Evolutionary conservation across 2,888 invertebrate genomes (phyloP), one percentile per base, ranked within the genome.

Genomic region (Erpobdella octoculata): DNA sequence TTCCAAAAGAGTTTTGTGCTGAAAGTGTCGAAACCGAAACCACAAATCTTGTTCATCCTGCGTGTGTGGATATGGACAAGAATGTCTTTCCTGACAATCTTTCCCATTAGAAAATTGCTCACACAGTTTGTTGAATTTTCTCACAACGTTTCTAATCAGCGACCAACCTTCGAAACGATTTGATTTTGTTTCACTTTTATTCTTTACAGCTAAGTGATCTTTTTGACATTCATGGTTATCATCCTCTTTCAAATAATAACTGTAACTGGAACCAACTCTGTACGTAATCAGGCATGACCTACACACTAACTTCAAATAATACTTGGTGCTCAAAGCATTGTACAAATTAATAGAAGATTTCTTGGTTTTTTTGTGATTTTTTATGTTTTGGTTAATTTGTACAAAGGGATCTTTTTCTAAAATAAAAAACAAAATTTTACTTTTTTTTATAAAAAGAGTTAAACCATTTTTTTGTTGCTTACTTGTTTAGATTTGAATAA

Each of bases 11-110:
- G 31, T 37, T 21, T 64, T 58, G 15, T 66, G 33, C 4, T 62
- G 25, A n/a, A 25, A 21, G 28, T 53, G 38, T 37, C 35, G 36
- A 66, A 53, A 61, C 46, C 36, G 65, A 12, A 25, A 28, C 72
- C 72, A 72, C 70, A 70, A 28, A 21, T 69, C 68, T 18, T 21
- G 4, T 28, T 72, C 72, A 25, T 59, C 36, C 15, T 46, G 28
- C 25, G 31, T 72, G 53, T 72, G 72, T 8, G 72, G 72, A 31
- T 21, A 35, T 18, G 46, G 62, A 62, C 72, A 72, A 1, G n/a
- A 15, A 31, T 62, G 41, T n/a, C 58, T 31, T 36, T 70, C 64
- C 62, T 36, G 48, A 53, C 72, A 72, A 46, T 71, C 53, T 28
- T 66, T 36, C n/a, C 66, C 62, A 15, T 8, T n/a, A 21, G 21